These are phyloP conservation scores for Betta splendens DNA, from an alignment of 2,797 vertebrate genomes.

Conservation along the genomic window DNA sequence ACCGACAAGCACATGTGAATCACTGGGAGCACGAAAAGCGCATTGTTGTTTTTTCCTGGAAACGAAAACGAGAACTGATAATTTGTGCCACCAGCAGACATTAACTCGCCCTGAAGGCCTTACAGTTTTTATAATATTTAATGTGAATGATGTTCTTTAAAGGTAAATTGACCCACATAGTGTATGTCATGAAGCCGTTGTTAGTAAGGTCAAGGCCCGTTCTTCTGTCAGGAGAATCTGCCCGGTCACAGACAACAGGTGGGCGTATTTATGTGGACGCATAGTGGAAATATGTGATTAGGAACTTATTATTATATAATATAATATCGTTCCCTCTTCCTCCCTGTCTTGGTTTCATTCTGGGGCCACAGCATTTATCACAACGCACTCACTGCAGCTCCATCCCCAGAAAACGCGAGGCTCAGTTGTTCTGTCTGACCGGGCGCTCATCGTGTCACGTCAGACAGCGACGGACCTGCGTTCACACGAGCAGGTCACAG, in stretches of 20 bases:
- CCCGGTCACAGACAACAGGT: neutral
- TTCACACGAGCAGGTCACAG: slow-evolving; percentile 18
- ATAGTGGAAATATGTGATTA: neutral
- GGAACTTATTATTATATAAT: too few relatives aligned
- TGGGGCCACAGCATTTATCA: slow-evolving; percentile 52
- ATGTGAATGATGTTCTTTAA: neutral
- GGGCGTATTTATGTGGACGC: neutral
- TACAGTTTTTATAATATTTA: neutral
- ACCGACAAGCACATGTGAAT: slow-evolving; percentile 18
- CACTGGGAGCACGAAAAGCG: slow-evolving; percentile 12
- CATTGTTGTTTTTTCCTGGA: slow-evolving; percentile 29
- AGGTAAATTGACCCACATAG: neutral
- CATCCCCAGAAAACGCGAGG: slow-evolving; percentile 27
- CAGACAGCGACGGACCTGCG: slow-evolving; percentile 35
- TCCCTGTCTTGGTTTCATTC: slow-evolving; percentile 54
- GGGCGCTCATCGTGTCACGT: slow-evolving; percentile 31
- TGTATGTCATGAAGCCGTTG: neutral
- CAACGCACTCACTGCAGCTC: slow-evolving; percentile 42
- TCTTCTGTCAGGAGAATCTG: neutral
- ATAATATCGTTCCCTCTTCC: slow-evolving; percentile 58
- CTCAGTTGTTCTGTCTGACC: slow-evolving; percentile 37
- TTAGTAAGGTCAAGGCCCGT: neutral
- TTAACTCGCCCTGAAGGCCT: neutral
- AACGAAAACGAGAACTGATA: too few relatives aligned
- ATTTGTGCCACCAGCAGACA: too few relatives aligned